Evolutionary conservation across 2,888 invertebrate species (phyloP), one percentile per base, ranked within the genome.

Genomic region (Tromatobia lineatoria): DNA sequence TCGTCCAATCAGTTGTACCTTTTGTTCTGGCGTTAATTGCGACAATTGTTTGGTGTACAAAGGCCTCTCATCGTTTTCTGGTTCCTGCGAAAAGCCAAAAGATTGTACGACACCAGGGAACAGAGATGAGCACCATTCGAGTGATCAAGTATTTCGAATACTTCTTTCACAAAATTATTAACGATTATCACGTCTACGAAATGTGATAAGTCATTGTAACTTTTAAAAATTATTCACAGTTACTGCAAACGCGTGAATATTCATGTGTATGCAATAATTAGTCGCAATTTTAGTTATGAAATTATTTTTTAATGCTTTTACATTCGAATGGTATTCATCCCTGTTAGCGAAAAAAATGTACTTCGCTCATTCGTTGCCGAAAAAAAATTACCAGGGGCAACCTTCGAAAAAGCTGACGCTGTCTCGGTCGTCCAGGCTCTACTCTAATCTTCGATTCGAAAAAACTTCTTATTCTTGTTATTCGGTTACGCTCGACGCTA

Each of bases 41-140:
- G 89, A 92, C 85, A 93, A 86, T 87, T 92, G 91, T 81, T 92
- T 91, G 71, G 91, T 88, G 88, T 90, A 91, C 38, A 89, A 80
- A 7, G 92, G 91, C 67, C 89, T 88, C 64, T 93, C 93, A 74
- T 93, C 93, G 64, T 87, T 88, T 80, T 94, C 93, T 25, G 90
- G 88, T 88, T 93, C 93, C 93, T 93, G 80, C 38, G 64, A 23
- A 34, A 74, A 61, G 34, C 47, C 45, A 47, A 45, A 61, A 74
- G 18, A 20, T 11, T 54, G 57, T 71, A 71, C 57, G 38, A 67
- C 15, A 50, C 20, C 45, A 29, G 8, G 59, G 25, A 59, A 59
- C 50, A 18, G 38, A 10, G 38, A 38, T 38, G 38, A 38, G 38
- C 38, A 38, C 38, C 38, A 38, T 38, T 38, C 8, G 45, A 25